Percentiles rank a stretch among this genome's conserved stretches.
These are phyloP conservation scores for Linurgus olivaceus DNA, from an alignment of 2,797 vertebrate genomes.

Conservation along the genomic window DNA sequence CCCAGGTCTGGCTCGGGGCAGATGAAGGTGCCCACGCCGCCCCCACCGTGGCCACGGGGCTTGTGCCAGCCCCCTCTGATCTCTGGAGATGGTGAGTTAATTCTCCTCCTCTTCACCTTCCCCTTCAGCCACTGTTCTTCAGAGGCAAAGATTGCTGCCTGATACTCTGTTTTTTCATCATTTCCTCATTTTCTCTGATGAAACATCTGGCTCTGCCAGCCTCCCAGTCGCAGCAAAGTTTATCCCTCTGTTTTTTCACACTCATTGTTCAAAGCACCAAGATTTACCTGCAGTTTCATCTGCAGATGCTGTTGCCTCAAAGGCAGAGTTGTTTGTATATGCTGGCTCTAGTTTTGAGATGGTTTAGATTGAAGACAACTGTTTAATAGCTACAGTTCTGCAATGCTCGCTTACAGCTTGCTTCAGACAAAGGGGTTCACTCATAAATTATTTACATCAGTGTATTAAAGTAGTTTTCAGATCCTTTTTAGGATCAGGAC, in stretches of 20 bases:
- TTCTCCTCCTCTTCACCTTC: not conserved
- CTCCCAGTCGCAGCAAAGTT: not conserved
- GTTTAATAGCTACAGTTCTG: not conserved
- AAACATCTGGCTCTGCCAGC: not conserved
- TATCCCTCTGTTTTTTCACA: not conserved
- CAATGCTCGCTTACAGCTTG: not conserved
- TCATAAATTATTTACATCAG: not conserved
- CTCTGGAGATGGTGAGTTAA: not conserved
- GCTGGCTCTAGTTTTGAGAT: not conserved
- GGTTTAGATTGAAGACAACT: not conserved
- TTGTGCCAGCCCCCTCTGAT: not conserved
- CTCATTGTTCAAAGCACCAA: not conserved
- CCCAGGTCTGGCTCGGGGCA: not conserved
- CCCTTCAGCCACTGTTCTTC: not conserved
- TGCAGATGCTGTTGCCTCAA: not conserved
- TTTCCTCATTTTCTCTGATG: not conserved
- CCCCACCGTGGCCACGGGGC: accelerated
- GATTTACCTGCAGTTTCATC: not conserved
- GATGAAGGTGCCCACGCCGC: accelerated
- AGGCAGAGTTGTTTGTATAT: not conserved
- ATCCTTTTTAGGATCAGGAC: not conserved
- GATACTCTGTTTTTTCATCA: not conserved
- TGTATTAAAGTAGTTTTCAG: not conserved
- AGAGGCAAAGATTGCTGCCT: not conserved
- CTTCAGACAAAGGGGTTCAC: not conserved